phyloP scores from a whole-genome alignment of 2,797 vertebrate genomes.

The Tenualosa ilisha region DNA sequence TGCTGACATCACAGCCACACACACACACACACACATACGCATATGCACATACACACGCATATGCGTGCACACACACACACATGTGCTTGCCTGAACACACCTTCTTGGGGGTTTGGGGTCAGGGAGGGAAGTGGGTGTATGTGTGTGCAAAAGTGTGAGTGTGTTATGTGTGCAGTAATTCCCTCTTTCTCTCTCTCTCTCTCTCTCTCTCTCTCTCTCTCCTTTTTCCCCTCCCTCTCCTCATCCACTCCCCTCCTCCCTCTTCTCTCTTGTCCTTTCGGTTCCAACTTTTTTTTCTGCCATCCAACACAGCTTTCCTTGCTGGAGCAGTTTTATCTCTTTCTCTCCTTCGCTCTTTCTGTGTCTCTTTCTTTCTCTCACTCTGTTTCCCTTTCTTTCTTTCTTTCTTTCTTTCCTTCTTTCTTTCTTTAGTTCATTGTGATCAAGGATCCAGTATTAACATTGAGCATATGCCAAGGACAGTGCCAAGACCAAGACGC shows the following conservation, averaged over 20 bases:
- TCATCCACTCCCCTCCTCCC: background rate
- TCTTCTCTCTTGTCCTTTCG: conserved; percentile 5
- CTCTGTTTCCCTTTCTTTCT: background rate
- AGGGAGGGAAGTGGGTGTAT: background rate
- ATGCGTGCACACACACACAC: conserved; percentile 35
- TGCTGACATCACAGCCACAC: conserved; percentile 53
- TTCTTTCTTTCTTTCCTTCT: conserved; percentile 14
- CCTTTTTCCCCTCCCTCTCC: background rate
- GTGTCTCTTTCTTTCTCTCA: background rate
- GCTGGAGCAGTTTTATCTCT: background rate
- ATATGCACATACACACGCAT: conserved; percentile 36
- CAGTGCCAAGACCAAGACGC: background rate
- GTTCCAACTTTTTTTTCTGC: background rate
- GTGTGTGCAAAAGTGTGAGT: background rate
- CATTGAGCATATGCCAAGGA: background rate
- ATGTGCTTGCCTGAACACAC: conserved; percentile 22
- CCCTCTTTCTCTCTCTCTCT: background rate
- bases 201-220: background rate
- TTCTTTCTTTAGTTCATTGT: conserved; percentile 16
- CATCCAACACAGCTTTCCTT: conserved; percentile 14
- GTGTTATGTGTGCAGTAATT: conserved; percentile 5
- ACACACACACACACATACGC: conserved; percentile 22
- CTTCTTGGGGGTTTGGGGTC: conserved; percentile 12
- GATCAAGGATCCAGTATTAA: conserved; percentile 10
- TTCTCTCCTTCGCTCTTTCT: background rate